These are phyloP conservation scores for Liasis olivaceus DNA, from an alignment of 2,797 vertebrate species.

Conservation along the genomic window DNA sequence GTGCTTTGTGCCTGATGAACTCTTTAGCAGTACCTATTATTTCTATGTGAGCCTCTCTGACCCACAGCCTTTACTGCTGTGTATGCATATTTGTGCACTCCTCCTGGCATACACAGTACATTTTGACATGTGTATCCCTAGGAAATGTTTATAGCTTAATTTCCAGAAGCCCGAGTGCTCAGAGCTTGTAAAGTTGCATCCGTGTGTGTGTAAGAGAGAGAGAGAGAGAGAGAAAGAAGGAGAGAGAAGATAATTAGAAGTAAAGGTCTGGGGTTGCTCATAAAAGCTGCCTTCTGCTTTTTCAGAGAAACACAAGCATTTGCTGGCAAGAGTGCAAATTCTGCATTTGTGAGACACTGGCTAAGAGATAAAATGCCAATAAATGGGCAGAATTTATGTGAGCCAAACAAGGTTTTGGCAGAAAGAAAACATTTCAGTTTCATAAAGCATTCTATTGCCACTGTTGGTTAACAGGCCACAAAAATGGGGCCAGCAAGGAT, in stretches of 20 bases:
- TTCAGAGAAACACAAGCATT: background rate
- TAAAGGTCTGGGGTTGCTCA: slow-evolving; percentile 10
- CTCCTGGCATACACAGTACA: background rate
- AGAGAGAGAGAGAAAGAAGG: background rate
- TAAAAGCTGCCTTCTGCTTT: slow-evolving; percentile 27
- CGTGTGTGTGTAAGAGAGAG: background rate
- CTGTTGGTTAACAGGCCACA: background rate
- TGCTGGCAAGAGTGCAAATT: background rate
- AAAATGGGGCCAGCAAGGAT: background rate
- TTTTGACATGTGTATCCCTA: background rate
- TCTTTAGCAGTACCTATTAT: background rate
- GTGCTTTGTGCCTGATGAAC: background rate
- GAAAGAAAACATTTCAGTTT: slow-evolving; percentile 12
- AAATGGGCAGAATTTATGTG: slow-evolving; percentile 5
- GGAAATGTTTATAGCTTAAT: background rate
- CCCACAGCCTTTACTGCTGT: background rate
- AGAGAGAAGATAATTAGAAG: background rate
- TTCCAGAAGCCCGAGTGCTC: background rate
- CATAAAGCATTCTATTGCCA: background rate
- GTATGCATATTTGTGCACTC: slow-evolving; percentile 6
- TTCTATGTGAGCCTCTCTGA: background rate
- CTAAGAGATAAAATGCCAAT: background rate
- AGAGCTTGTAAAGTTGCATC: slow-evolving; percentile 21
- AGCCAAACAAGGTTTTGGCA: background rate
- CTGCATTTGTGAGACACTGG: slow-evolving; percentile 15